Conservation (phyloP, 2,888 invertebrate genomes). For the Lacanobia oleracea region DNA sequence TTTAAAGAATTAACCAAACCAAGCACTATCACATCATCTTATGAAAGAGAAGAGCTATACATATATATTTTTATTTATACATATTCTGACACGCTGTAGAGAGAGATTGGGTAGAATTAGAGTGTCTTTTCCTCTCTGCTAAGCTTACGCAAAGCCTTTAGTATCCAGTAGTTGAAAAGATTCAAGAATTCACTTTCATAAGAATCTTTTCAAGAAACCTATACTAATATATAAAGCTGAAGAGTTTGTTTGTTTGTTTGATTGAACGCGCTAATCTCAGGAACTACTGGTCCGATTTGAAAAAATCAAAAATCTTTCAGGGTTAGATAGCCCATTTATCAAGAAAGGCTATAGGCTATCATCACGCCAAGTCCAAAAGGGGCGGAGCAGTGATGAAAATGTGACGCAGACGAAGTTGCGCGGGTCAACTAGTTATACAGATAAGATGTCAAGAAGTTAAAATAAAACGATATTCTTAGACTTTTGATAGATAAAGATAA, state of each 20-base stretch:
- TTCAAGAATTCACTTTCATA: conserved; percentile 1
- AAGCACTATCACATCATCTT: not conserved
- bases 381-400: too few species aligned
- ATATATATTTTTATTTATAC: too few species aligned
- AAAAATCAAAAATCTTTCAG: too few species aligned
- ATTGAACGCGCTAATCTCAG: too few species aligned
- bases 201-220: not conserved
- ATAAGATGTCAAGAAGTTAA: conserved; percentile 8
- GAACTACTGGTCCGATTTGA: too few species aligned
- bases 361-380: too few species aligned
- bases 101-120: not conserved
- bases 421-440: too few species aligned
- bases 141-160: not conserved
- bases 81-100: not conserved
- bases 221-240: too few species aligned
- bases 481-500: conserved; percentile 15
- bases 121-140: not conserved
- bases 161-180: not conserved
- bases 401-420: too few species aligned
- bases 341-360: too few species aligned
- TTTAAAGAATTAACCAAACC: not conserved
- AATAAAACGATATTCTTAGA: conserved; percentile 13
- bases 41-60: not conserved
- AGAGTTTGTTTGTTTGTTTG: too few species aligned
- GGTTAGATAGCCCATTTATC: too few species aligned